A percentile compares a stretch with the other conserved stretches of the same genome.
Evolutionary conservation across 2,888 invertebrate species (phyloP).

Genomic region (Molanna angustata): DNA sequence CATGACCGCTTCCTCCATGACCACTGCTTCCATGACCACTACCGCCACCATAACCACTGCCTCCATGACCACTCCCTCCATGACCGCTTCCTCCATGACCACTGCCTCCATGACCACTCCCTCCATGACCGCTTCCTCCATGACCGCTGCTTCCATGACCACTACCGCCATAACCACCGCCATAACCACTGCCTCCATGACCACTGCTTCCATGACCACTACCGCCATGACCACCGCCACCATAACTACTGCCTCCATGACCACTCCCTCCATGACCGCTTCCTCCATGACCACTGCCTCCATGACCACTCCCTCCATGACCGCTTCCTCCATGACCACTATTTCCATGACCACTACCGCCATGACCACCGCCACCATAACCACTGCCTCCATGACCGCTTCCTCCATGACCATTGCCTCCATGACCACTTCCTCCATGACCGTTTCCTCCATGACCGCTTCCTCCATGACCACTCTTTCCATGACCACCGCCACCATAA

Average conservation of each 20-base stretch:
- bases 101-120: slow-evolving; percentile 16
- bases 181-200: slow-evolving; percentile 21
- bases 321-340: slow-evolving; percentile 19
- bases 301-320: slow-evolving; percentile 17
- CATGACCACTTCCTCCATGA: slow-evolving; percentile 1
- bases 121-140: slow-evolving; percentile 17
- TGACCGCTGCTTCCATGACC: slow-evolving; percentile 12
- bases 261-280: no score
- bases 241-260: no score
- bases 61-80: not conserved
- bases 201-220: slow-evolving; percentile 21
- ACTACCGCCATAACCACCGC: no score
- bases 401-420: slow-evolving; percentile 15
- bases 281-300: no score
- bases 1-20: not conserved
- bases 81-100: slow-evolving; percentile 1
- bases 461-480: slow-evolving; percentile 3
- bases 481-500: not conserved
- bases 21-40: slow-evolving; percentile 2
- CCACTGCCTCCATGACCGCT: slow-evolving; percentile 18
- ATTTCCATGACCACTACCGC: slow-evolving; percentile 31
- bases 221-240: no score
- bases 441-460: slow-evolving; percentile 6
- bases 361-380: slow-evolving; percentile 28
- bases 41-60: slow-evolving; percentile 10